Evolutionary conservation across 2,797 vertebrate genomes (phyloP), one percentile per base, ranked within the genome.

Genomic region (Eulemur rubriventer): DNA sequence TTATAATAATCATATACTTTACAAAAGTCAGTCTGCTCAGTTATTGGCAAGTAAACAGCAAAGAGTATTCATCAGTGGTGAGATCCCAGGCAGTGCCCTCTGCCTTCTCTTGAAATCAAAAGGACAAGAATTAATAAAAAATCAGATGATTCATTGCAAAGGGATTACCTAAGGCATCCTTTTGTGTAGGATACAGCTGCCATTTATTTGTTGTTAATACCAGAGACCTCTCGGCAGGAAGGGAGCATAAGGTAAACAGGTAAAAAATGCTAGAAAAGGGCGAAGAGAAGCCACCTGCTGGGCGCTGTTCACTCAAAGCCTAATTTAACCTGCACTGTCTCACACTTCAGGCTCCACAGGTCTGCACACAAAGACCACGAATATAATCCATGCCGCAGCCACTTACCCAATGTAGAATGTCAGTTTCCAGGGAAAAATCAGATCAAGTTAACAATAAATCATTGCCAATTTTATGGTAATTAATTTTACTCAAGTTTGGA

Each of bases 191-290:
- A 90, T 95, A 91, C 72, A 97, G 82, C 92, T 95, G 94, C 72
- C 61, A 80, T 88, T 97, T 98, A 91, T 91, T 96, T 98, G 72
- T 96, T 96, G 70, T 97, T 98, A 97, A 97, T 59, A 88, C 69
- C 70, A 88, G 73, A 82, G 88, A 81, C 72, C 91, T 91, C 95
- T 70, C 93, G 81, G 17, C 92, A 78, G 70, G 79, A 82, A 92
- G 63, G 79, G 67, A 67, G 61, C 30, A 87, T 48, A 73, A 95
- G 24, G 84, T 80, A 94, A 97, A 85, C 57, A 91, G 24, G 73
- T 67, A 73, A 91, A 96, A 81, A 89, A 89, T 80, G 67, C n/a
- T 59, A 67, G 59, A 22, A 98, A 97, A 98, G 89, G 83, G 75
- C 81, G 96, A 92, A 98, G 85, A 97, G 81, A 63, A 38, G 52